phyloP scores from a whole-genome alignment of 2,113 vertebrate species.

The Chlamydotis undulata region DNA sequence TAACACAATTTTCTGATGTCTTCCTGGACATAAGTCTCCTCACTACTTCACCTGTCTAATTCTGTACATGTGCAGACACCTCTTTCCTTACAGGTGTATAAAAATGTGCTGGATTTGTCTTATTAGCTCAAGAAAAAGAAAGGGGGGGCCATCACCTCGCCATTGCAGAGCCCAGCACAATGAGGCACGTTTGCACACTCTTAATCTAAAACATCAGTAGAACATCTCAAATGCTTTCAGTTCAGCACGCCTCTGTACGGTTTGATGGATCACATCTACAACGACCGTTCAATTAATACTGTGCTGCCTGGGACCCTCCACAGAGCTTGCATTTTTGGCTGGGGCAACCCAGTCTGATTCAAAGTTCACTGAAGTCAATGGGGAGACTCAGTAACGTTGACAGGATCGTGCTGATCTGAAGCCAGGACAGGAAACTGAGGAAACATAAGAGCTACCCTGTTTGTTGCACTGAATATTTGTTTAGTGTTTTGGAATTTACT shows the following conservation, averaged over 20 bases:
- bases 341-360: not conserved
- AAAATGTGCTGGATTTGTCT: not conserved
- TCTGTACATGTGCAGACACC: not conserved
- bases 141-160: not conserved
- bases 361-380: not conserved
- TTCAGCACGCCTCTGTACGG: accelerated
- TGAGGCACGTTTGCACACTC: not conserved
- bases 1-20: not conserved
- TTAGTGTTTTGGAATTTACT: constrained; percentile 59
- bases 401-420: not conserved
- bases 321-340: not conserved
- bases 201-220: not conserved
- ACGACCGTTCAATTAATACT: not conserved
- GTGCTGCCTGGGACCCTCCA: not conserved
- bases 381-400: not conserved
- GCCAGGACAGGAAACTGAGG: constrained; percentile 62
- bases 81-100: not conserved
- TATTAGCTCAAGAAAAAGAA: not conserved
- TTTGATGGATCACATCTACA: not conserved
- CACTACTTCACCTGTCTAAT: not conserved
- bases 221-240: not conserved
- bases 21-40: not conserved
- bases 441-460: constrained; percentile 53
- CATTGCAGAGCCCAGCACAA: not conserved
- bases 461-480: constrained; percentile 65